Percentiles rank a stretch among this genome's conserved stretches.
Conservation (phyloP, 37 sponge, comb jelly and placozoan genomes). For the Mnemiopsis leidyi region DNA sequence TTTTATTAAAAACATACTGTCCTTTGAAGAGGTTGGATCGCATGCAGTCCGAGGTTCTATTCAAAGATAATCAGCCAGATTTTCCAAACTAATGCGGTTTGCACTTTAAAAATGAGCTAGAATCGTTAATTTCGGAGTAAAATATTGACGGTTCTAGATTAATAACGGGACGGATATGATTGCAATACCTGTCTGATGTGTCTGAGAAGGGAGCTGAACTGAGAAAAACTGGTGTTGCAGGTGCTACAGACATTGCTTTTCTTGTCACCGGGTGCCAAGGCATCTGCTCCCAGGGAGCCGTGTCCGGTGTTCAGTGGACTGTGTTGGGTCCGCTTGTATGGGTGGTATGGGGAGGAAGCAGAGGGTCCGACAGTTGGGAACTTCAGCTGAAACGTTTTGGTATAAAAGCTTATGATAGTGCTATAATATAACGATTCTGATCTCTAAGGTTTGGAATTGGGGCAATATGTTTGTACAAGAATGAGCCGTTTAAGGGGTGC, state of each 20-base stretch:
- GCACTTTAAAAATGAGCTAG: neutral
- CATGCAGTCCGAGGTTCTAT: neutral
- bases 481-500: neutral
- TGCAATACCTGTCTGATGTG: conserved; percentile 64
- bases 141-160: neutral
- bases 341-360: neutral
- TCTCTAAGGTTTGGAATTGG: too few relatives aligned
- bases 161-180: neutral
- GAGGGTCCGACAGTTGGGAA: neutral
- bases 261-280: neutral
- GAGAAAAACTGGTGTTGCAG: conserved; percentile 25
- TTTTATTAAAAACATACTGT: neutral
- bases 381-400: neutral
- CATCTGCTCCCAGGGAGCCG: neutral
- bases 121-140: neutral
- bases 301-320: neutral
- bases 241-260: conserved; percentile 46
- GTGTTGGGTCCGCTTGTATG: neutral
- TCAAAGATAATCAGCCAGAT: neutral
- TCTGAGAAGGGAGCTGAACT: conserved; percentile 64
- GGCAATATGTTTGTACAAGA: too few relatives aligned
- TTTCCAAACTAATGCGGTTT: neutral
- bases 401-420: too few relatives aligned
- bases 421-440: too few relatives aligned
- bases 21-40: neutral